Conservation (phyloP, 2,113 vertebrate genomes). For the Oxyura jamaicensis region DNA sequence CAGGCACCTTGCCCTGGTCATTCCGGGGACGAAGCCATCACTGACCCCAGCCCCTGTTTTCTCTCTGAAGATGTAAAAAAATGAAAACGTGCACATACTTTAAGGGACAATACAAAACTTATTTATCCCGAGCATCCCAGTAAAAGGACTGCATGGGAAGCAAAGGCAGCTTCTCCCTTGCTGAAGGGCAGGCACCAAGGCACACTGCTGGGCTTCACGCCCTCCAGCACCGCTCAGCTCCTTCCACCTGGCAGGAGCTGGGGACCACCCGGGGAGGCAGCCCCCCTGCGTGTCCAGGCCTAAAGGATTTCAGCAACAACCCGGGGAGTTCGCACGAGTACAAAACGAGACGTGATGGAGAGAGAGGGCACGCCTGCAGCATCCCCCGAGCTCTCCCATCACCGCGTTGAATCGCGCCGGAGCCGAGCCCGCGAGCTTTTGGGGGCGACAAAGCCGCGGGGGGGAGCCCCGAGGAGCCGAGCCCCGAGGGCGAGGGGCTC, state of each 20-base stretch:
- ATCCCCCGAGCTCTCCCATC: no score
- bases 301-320: no score
- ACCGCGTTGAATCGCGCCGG: no score
- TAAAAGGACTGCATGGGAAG: neutral
- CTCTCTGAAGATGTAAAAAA: neutral
- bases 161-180: neutral
- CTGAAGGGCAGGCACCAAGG: neutral
- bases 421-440: no score
- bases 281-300: neutral
- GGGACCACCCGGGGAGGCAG: no score
- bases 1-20: neutral
- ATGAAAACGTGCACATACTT: neutral
- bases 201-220: rapidly evolving
- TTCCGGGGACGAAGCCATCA: neutral
- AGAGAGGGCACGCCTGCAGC: no score
- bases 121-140: neutral
- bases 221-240: neutral
- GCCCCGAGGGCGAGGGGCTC: no score
- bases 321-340: no score
- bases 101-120: neutral
- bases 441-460: no score
- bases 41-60: neutral
- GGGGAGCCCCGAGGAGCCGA: no score
- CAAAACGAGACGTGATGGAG: no score
- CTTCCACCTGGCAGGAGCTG: no score